Evolutionary conservation across 1,140 invertebrate genomes (phyloP).

Genomic region (Anthonomus grandis): DNA sequence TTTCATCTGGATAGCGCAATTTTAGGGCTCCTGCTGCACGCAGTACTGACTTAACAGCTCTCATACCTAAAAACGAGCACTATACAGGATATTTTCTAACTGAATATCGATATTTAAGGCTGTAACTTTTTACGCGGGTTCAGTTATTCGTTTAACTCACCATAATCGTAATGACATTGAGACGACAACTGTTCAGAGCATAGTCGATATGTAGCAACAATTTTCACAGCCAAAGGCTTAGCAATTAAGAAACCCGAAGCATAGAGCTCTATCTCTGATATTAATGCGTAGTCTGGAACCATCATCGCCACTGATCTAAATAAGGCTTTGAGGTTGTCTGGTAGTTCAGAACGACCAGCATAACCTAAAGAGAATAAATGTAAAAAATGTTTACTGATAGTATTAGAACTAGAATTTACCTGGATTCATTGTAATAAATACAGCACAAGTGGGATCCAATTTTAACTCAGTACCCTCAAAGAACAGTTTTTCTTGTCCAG

Average conservation of each 20-base stretch:
- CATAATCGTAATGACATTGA: slow-evolving; percentile 96
- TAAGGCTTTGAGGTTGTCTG: slow-evolving; percentile 93
- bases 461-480: slow-evolving; percentile 89
- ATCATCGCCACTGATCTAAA: slow-evolving; percentile 98
- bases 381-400: too few species aligned
- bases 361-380: slow-evolving; percentile 57
- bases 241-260: slow-evolving; percentile 92
- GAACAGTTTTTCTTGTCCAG: slow-evolving; percentile 66
- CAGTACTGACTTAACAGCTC: slow-evolving; percentile 85
- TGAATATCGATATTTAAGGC: not conserved
- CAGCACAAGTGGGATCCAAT: slow-evolving; percentile 86
- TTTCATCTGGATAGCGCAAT: slow-evolving; percentile 80
- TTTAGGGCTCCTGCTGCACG: slow-evolving; percentile 88
- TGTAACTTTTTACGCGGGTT: too few species aligned
- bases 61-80: slow-evolving; percentile 64
- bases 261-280: slow-evolving; percentile 91
- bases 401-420: slow-evolving; percentile 40
- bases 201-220: slow-evolving; percentile 88
- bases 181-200: slow-evolving; percentile 94
- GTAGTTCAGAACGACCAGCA: slow-evolving; percentile 84
- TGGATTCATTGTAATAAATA: slow-evolving; percentile 97
- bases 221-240: slow-evolving; percentile 86
- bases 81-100: not conserved
- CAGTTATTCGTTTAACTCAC: too few species aligned
- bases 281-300: slow-evolving; percentile 94